Evolutionary conservation across 2,113 vertebrate genomes (phyloP).

Genomic region (Myodes glareolus): DNA sequence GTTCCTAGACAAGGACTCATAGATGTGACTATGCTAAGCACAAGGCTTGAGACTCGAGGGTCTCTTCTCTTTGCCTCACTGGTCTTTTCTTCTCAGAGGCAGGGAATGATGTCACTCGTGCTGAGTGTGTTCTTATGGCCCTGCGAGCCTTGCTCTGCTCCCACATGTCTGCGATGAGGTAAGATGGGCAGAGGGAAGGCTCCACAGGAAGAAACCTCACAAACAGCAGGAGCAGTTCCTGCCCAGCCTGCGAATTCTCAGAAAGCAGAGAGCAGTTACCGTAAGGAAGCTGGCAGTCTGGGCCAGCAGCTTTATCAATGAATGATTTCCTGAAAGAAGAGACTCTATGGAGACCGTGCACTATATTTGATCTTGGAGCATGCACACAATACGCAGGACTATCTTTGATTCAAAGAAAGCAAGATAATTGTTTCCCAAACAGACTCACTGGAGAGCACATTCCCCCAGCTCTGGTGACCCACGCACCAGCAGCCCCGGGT

Average conservation of each 20-base stretch:
- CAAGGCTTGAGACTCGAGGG: rapidly evolving
- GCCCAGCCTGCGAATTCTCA: conserved; percentile 48
- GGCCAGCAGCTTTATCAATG: conserved; percentile 68
- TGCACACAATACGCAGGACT: not conserved
- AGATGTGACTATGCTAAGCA: rapidly evolving
- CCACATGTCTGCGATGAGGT: not conserved
- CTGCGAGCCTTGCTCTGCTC: not conserved
- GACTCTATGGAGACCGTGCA: conserved; percentile 61
- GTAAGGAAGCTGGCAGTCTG: conserved; percentile 68
- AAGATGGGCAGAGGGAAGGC: not conserved
- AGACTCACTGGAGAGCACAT: conserved; percentile 29
- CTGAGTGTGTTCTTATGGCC: rapidly evolving
- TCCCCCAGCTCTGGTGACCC: conserved; percentile 7
- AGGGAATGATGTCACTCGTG: no score
- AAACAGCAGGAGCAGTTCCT: conserved; percentile 30
- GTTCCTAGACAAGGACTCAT: rapidly evolving
- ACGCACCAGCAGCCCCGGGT: not conserved
- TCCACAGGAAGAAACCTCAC: conserved; percentile 46
- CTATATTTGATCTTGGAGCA: conserved; percentile 41
- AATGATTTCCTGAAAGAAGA: conserved; percentile 74
- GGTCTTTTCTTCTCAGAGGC: not conserved
- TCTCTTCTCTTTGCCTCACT: not conserved
- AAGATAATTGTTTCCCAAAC: conserved; percentile 76
- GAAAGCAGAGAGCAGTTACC: conserved; percentile 78
- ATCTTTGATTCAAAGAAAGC: conserved; percentile 70